phyloP scores from a whole-genome alignment of 2,113 vertebrate genomes.

The Lasiurus borealis region DNA sequence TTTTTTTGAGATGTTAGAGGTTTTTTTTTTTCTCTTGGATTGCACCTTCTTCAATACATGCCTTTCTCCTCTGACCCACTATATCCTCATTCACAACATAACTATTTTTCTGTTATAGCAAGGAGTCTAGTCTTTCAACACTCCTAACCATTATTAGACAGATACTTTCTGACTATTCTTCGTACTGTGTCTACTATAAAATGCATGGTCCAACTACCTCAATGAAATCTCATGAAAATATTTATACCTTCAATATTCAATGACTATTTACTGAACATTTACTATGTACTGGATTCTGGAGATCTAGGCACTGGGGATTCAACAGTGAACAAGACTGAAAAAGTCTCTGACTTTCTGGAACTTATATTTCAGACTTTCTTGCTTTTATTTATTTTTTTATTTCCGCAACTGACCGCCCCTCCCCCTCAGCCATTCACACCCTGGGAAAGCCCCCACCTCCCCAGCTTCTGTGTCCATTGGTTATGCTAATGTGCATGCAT shows the following conservation, averaged over 20 bases:
- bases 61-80: not conserved
- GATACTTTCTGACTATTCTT: not conserved
- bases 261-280: not conserved
- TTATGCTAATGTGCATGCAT: too few species aligned
- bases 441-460: too few species aligned
- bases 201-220: not conserved
- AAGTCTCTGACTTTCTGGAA: not conserved
- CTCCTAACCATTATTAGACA: not conserved
- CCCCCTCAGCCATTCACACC: too few species aligned
- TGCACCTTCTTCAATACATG: not conserved
- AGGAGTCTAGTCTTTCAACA: not conserved
- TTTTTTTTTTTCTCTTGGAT: constrained; percentile 13
- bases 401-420: too few species aligned
- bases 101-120: not conserved
- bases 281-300: not conserved
- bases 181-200: not conserved
- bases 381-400: not conserved
- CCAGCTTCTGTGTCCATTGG: too few species aligned
- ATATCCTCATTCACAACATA: not conserved
- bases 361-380: constrained; percentile 2
- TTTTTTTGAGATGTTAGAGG: not conserved
- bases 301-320: not conserved
- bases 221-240: not conserved
- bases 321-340: not conserved
- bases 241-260: not conserved